A percentile compares a stretch with the other conserved stretches of the same genome.
Conservation (phyloP, 2,113 vertebrate genomes). For the Aspidoscelis tigris region DNA sequence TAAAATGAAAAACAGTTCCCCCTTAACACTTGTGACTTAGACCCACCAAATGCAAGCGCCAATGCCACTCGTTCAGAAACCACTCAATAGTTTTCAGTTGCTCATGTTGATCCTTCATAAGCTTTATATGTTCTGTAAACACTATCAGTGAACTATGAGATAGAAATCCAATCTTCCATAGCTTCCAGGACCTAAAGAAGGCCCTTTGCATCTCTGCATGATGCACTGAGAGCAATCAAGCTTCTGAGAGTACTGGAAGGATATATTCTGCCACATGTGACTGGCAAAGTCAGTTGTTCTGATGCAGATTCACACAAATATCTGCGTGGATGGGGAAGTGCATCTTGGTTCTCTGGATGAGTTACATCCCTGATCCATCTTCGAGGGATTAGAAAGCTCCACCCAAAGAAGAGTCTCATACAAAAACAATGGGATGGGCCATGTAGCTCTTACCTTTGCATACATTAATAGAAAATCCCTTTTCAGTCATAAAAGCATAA, state of each 20-base stretch:
- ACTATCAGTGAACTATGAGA: conserved; percentile 27
- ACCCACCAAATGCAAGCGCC: conserved; percentile 73
- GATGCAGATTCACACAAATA: not conserved
- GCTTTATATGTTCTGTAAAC: conserved; percentile 35
- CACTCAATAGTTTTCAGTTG: conserved; percentile 62
- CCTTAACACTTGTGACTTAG: conserved; percentile 77
- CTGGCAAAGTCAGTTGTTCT: not conserved
- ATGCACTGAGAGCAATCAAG: not conserved
- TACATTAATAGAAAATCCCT: not conserved
- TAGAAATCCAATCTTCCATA: conserved; percentile 38
- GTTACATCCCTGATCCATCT: not conserved
- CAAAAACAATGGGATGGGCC: not conserved
- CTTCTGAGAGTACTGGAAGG: not conserved
- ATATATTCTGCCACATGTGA: not conserved
- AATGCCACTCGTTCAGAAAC: conserved; percentile 58
- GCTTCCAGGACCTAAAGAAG: conserved; percentile 31
- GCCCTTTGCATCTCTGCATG: conserved; percentile 46
- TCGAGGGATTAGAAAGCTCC: not conserved
- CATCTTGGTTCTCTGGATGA: not conserved
- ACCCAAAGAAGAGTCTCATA: not conserved
- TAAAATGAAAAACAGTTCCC: conserved; percentile 56
- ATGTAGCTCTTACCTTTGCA: too few species aligned
- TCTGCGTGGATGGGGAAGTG: not conserved
- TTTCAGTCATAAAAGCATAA: not conserved
- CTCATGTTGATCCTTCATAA: conserved; percentile 65